These are phyloP conservation scores for Muricea muricata DNA, from an alignment of 92 coral and sea anemone genomes.

Conservation along the genomic window DNA sequence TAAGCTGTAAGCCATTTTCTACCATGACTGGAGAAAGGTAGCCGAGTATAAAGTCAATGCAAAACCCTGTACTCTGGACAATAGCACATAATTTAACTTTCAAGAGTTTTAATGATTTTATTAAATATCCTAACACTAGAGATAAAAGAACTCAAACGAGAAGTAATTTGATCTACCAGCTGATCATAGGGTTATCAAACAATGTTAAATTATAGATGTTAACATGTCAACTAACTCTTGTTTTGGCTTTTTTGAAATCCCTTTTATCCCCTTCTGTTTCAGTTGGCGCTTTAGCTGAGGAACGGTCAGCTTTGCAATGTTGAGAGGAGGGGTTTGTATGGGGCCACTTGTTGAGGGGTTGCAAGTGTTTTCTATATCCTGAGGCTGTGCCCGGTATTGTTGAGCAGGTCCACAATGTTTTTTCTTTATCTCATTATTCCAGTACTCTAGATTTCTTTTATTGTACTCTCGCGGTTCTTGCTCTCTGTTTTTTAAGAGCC, in stretches of 20 bases:
- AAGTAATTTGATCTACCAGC: too few species aligned
- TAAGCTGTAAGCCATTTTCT: not conserved
- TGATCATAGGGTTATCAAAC: not conserved
- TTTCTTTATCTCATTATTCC: slow-evolving; percentile 59
- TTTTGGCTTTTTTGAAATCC: not conserved
- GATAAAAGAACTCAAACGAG: not conserved
- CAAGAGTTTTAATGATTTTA: not conserved
- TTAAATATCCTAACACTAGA: not conserved
- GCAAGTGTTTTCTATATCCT: not conserved
- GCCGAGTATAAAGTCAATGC: not conserved
- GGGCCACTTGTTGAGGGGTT: not conserved
- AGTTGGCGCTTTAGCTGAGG: slow-evolving; percentile 32
- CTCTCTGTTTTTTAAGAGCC: slow-evolving; percentile 46
- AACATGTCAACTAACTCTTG: not conserved
- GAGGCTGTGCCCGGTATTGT: not conserved
- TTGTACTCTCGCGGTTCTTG: slow-evolving; percentile 42
- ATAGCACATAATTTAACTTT: not conserved
- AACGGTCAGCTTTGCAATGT: slow-evolving; percentile 36
- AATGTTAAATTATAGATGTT: not conserved
- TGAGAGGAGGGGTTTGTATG: not conserved
- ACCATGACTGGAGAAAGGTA: not conserved
- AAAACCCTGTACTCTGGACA: not conserved
- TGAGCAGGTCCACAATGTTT: slow-evolving; percentile 25
- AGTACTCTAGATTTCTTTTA: slow-evolving; percentile 57
- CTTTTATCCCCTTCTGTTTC: slow-evolving; percentile 9